Evolutionary conservation across 2,797 vertebrate species (phyloP).

Genomic region (Scomberomorus guttatus): DNA sequence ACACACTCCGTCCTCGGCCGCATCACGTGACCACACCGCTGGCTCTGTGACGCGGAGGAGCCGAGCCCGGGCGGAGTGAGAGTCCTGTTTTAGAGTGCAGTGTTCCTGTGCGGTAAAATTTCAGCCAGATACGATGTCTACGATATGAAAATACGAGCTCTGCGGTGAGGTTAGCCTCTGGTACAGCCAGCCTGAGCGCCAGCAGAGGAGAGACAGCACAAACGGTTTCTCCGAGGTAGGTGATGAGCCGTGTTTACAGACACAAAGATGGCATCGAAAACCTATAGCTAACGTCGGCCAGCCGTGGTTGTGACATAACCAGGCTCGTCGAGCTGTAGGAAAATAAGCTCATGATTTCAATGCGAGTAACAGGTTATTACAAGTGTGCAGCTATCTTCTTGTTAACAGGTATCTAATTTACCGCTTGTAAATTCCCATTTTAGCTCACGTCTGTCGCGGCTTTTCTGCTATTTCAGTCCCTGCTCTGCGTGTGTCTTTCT

Average conservation of each 20-base stretch:
- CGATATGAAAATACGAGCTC: slow-evolving; percentile 43
- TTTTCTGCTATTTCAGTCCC: not conserved
- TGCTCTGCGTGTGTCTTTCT: too few species aligned
- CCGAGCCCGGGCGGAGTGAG: not conserved
- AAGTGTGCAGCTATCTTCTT: not conserved
- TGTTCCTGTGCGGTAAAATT: not conserved
- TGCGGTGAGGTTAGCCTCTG: slow-evolving; percentile 19
- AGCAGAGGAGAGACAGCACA: not conserved
- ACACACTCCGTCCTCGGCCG: not conserved
- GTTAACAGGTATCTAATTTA: not conserved
- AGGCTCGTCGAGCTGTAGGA: not conserved
- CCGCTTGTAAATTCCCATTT: too few species aligned
- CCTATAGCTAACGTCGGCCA: slow-evolving; percentile 43
- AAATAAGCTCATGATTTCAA: not conserved
- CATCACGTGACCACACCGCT: slow-evolving; percentile 59
- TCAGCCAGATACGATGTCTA: not conserved
- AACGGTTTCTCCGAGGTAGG: slow-evolving; percentile 50
- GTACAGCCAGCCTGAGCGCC: not conserved
- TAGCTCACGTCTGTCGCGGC: not conserved
- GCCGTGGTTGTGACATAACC: not conserved
- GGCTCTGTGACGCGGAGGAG: not conserved
- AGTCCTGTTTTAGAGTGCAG: slow-evolving; percentile 9
- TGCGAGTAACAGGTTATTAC: not conserved
- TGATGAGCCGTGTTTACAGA: slow-evolving; percentile 13
- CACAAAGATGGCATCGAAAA: slow-evolving; percentile 36